phyloP scores from a whole-genome alignment of 2,888 invertebrate species.

The Orthosia gothica region DNA sequence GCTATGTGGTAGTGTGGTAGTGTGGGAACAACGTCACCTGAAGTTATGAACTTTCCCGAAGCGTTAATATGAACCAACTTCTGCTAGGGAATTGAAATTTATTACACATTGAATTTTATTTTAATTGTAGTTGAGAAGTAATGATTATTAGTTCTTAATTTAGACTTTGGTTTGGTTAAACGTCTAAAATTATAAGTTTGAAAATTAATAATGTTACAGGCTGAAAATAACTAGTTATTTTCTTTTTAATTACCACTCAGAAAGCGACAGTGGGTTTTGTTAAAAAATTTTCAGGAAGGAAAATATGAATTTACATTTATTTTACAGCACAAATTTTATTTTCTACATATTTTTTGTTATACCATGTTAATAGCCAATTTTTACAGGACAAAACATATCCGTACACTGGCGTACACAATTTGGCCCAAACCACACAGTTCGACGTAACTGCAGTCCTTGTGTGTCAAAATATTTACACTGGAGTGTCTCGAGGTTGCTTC shows the following conservation, averaged over 20 bases:
- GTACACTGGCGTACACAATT: slow-evolving; percentile 10
- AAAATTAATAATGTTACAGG: neutral
- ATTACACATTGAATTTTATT: slow-evolving; percentile 46
- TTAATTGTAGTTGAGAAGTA: slow-evolving; percentile 6
- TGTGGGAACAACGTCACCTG: slow-evolving; percentile 88
- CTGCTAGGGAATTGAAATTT: slow-evolving; percentile 79
- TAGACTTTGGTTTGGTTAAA: neutral
- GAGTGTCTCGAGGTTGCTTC: slow-evolving; percentile 28
- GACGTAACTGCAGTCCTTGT: slow-evolving; percentile 19
- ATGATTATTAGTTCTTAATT: slow-evolving; percentile 21
- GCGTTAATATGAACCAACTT: slow-evolving; percentile 83
- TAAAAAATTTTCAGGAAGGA: neutral
- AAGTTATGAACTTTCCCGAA: slow-evolving; percentile 80
- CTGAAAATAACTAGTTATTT: neutral
- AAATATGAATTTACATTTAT: too few species aligned
- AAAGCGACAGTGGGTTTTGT: neutral
- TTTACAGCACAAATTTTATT: neutral
- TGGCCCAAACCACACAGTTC: slow-evolving; percentile 3
- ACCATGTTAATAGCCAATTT: neutral
- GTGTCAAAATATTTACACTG: slow-evolving; percentile 42
- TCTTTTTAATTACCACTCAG: neutral
- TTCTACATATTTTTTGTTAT: neutral
- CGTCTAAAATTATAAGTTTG: neutral
- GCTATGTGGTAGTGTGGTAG: slow-evolving; percentile 77
- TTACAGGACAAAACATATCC: neutral